A percentile compares a stretch with the other conserved stretches of the same genome.
Evolutionary conservation across 1,140 invertebrate species (phyloP).

Genomic region (Trichomalopsis sarcophagae): DNA sequence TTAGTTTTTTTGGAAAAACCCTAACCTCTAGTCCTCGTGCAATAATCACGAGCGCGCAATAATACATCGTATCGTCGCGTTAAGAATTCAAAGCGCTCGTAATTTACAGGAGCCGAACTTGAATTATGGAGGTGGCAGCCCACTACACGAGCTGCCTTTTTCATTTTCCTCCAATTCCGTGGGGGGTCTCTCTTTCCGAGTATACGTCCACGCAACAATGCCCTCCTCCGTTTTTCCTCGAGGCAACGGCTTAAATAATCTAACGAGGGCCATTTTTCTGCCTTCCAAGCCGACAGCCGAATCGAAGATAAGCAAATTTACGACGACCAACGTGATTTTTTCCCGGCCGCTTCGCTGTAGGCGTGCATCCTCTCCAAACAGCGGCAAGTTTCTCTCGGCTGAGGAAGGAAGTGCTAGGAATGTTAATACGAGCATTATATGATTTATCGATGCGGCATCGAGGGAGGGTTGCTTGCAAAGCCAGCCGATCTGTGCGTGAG

Average conservation of each 20-base stretch:
- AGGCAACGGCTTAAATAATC: conserved; percentile 27
- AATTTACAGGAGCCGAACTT: neutral
- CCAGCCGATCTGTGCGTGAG: neutral
- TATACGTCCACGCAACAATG: neutral
- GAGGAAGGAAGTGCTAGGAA: conserved; percentile 71
- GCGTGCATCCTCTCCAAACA: conserved; percentile 62
- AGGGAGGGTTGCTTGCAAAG: conserved; percentile 57
- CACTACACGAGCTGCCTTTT: neutral
- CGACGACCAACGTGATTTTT: conserved; percentile 42
- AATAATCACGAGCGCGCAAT: neutral
- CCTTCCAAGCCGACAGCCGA: neutral
- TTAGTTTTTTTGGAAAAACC: neutral
- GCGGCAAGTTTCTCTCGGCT: conserved; percentile 25
- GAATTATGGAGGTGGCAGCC: neutral
- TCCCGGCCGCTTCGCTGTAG: conserved; percentile 40
- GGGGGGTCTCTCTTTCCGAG: neutral
- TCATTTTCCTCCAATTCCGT: conserved; percentile 2
- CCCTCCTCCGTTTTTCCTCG: neutral
- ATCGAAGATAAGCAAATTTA: conserved; percentile 48
- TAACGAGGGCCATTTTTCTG: conserved; percentile 1
- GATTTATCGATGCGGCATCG: conserved; percentile 73
- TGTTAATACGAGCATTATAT: conserved; percentile 75
- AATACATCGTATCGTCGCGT: neutral
- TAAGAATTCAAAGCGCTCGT: neutral
- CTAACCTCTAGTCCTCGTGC: neutral